A percentile compares a stretch with the other conserved stretches of the same genome.
Evolutionary conservation across 2,888 invertebrate species (phyloP).

Genomic region (Meta bourneti): DNA sequence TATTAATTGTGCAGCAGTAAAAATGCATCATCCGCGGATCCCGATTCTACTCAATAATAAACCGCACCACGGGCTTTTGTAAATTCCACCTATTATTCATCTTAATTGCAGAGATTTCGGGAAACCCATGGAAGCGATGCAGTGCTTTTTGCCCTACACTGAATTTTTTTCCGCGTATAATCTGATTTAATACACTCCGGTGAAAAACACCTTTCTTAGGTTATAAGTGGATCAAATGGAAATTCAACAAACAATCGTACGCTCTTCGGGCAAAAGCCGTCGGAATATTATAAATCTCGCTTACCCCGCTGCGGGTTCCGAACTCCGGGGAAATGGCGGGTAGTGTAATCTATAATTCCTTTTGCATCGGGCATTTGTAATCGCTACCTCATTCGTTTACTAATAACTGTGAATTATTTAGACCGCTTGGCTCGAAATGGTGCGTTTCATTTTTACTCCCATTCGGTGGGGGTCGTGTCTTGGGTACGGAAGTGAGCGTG

Average conservation of each 20-base stretch:
- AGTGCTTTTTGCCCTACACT: neutral
- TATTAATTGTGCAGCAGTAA: constrained; percentile 72
- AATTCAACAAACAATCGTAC: constrained; percentile 45
- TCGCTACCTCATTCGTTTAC: constrained; percentile 72
- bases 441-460: constrained; percentile 53
- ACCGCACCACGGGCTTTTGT: constrained; percentile 27
- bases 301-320: constrained; percentile 30
- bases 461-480: constrained; percentile 9
- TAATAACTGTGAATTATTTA: constrained; percentile 76
- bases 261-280: neutral
- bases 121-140: constrained; percentile 10
- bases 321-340: constrained; percentile 1
- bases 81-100: constrained; percentile 67
- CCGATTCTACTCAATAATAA: constrained; percentile 17
- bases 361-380: constrained; percentile 67
- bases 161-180: constrained; percentile 37
- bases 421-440: constrained; percentile 58
- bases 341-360: constrained; percentile 70
- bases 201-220: constrained; percentile 5
- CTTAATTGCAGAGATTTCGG: constrained; percentile 46
- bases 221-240: constrained; percentile 25
- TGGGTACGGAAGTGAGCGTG: neutral
- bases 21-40: constrained; percentile 56
- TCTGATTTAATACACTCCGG: constrained; percentile 59
- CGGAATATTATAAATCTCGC: constrained; percentile 54